Conservation (phyloP, 2,113 vertebrate genomes). For the Stigmatopora nigra region DNA sequence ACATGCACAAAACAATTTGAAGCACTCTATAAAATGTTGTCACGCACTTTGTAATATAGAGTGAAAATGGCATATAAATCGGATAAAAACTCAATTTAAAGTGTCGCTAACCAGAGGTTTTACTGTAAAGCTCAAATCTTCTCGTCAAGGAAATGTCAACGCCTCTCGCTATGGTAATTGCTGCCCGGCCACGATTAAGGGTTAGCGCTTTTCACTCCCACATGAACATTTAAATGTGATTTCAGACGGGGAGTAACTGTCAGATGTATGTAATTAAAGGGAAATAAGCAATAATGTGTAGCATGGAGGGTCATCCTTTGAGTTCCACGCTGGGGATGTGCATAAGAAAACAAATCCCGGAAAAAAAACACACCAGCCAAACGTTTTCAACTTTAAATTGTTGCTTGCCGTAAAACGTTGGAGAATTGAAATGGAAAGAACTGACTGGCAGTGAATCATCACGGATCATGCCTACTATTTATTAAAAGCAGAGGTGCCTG, state of each 20-base stretch:
- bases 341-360: not conserved
- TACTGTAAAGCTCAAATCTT: constrained; percentile 1
- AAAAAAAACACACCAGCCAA: too few species aligned
- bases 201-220: constrained; percentile 30
- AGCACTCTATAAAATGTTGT: not conserved
- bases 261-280: not conserved
- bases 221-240: constrained; percentile 4
- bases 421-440: too few species aligned
- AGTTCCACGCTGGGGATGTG: not conserved
- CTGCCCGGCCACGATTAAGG: constrained; percentile 23
- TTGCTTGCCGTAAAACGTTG: too few species aligned
- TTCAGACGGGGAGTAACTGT: constrained; percentile 4
- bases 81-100: not conserved
- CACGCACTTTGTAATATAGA: not conserved
- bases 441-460: too few species aligned
- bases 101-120: not conserved
- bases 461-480: too few species aligned
- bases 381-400: too few species aligned
- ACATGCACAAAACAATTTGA: not conserved
- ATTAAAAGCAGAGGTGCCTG: too few species aligned
- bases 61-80: not conserved
- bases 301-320: not conserved
- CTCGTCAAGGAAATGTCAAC: constrained; percentile 6
- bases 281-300: not conserved
- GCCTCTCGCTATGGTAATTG: constrained; percentile 22